Evolutionary conservation across 2,888 invertebrate species (phyloP), one percentile per base, ranked within the genome.

Genomic region (Lutraria lutraria): DNA sequence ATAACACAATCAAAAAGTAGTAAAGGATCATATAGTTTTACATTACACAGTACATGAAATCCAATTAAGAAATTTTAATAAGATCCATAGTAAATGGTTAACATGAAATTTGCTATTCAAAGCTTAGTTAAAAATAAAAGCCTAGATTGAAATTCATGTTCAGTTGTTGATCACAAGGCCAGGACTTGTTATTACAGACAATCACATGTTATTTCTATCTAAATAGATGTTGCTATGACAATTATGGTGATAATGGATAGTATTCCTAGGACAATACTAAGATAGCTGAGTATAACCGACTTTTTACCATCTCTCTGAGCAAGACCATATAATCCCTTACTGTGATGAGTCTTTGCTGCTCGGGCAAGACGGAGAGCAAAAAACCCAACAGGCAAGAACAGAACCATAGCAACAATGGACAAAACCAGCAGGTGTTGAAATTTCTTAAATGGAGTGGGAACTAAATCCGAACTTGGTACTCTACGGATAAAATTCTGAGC

Each of bases 281-380:
- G 90, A 82, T 96, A 96, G 81, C 95, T 95, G 34, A 94, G 90
- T 34, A 94, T 93, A 3, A 93, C 94, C 6, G 95, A 95, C 79
- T 92, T 86, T 68, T 92, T 94, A 68, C 94, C 92, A 88, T 95
- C 94, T 88, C 94, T 93, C 93, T 96, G 95, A 21, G 95, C 95
- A 86, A 95, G 91, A 19, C 95, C 95, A 91, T 95, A 95, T 56
- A 96, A 88, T 0, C 95, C 95, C 90, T 96, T 96, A 68, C 93
- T 94, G 86, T 95, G 94, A 21, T 95, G 94, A 81, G 93, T 91
- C 87, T 93, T 94, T 0, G 95, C 95, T 56, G 93, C 92, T 85
- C 92, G 90, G 0, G 94, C 95, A 88, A 94, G 94, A 25, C 94
- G 91, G 52, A 94, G 92, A 21, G 95, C 95, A 86, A 95, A 93